A percentile compares a stretch with the other conserved stretches of the same genome.
Conservation (phyloP, 2,113 vertebrate genomes). For the Halichoeres trimaculatus region DNA sequence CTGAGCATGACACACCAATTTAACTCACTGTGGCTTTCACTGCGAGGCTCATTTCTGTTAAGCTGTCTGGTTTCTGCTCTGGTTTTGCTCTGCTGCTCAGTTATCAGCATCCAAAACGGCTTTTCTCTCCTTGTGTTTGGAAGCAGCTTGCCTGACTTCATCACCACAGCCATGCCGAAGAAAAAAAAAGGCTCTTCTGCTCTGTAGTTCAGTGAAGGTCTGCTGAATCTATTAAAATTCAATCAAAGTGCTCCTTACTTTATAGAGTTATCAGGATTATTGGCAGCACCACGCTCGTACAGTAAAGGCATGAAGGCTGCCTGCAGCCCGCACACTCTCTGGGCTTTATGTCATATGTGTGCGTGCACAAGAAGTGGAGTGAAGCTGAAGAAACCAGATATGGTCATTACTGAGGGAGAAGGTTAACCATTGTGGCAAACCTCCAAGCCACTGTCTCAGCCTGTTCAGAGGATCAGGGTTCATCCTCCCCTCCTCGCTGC, state of each 20-base stretch:
- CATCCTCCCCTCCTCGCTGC: conserved; percentile 43
- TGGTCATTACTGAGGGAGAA: conserved; percentile 75
- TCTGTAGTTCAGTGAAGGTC: conserved; percentile 53
- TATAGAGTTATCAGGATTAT: conserved; percentile 47
- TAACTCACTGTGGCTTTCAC: conserved; percentile 12
- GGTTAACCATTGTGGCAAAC: conserved; percentile 80
- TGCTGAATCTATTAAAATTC: conserved; percentile 62
- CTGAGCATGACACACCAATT: conserved; percentile 33
- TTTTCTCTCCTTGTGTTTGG: conserved; percentile 41
- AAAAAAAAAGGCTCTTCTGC: conserved; percentile 18
- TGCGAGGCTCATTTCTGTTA: conserved; percentile 24
- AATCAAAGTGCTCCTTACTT: conserved; percentile 47
- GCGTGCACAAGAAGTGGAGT: conserved; percentile 44
- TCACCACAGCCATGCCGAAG: conserved; percentile 36
- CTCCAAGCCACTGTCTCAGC: conserved; percentile 80
- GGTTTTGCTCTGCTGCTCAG: conserved; percentile 2
- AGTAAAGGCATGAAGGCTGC: conserved; percentile 33
- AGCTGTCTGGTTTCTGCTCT: conserved; percentile 24
- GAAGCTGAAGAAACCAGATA: conserved; percentile 77
- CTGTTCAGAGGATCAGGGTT: conserved; percentile 59
- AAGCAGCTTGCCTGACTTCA: conserved; percentile 36
- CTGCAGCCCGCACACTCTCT: conserved; percentile 31
- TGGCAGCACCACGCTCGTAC: conserved; percentile 17
- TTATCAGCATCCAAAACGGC: conserved; percentile 10
- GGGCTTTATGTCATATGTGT: conserved; percentile 50